These are phyloP conservation scores for Azorinus chamasolen DNA, from an alignment of 2,888 invertebrate species.

Conservation along the genomic window DNA sequence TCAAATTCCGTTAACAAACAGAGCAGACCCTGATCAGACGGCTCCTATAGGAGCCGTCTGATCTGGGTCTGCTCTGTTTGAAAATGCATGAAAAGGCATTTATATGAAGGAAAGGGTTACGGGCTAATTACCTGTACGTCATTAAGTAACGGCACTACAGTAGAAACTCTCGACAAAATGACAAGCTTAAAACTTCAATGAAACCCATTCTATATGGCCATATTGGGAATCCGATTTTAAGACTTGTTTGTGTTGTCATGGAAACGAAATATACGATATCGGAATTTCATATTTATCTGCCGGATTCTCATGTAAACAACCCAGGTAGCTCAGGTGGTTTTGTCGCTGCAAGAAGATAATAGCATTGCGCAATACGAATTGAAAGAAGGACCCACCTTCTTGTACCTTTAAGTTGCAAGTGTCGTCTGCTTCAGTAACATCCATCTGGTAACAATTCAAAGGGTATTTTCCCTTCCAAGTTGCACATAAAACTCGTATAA, in stretches of 20 bases:
- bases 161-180: conserved; percentile 16
- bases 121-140: too few species aligned
- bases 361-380: neutral
- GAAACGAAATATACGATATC: conserved; percentile 67
- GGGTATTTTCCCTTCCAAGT: too few species aligned
- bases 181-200: conserved; percentile 58
- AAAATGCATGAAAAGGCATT: too few species aligned
- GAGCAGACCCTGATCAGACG: too few species aligned
- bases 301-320: conserved; percentile 27
- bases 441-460: too few species aligned
- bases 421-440: too few species aligned
- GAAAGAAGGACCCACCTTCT: neutral
- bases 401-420: too few species aligned
- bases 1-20: too few species aligned
- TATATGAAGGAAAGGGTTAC: too few species aligned
- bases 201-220: conserved; percentile 48
- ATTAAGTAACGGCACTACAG: conserved; percentile 4
- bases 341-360: conserved; percentile 1
- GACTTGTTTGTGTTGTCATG: conserved; percentile 60
- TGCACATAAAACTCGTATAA: too few species aligned
- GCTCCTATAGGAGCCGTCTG: too few species aligned
- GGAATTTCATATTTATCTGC: conserved; percentile 56
- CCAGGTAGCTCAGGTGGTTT: conserved; percentile 56
- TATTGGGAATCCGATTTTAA: conserved; percentile 63
- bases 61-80: too few species aligned